Conservation (phyloP, 1,140 invertebrate genomes). For the Tetragnatha versicolor region DNA sequence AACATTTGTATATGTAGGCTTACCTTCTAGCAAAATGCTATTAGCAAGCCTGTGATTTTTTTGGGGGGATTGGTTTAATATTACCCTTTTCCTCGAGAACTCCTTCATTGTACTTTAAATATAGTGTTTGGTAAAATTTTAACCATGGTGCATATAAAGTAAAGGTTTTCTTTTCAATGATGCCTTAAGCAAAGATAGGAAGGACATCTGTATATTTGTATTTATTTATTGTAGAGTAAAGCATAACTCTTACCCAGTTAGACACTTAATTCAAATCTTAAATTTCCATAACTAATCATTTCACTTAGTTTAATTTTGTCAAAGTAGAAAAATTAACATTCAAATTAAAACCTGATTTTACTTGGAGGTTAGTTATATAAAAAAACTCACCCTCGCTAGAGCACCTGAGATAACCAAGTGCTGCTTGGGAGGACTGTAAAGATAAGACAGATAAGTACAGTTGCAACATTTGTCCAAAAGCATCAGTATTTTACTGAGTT, state of each 20-base stretch:
- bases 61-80: not conserved
- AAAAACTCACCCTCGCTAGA: conserved; percentile 66
- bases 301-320: not conserved
- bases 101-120: too few species aligned
- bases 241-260: not conserved
- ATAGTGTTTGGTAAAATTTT: too few species aligned
- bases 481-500: too few species aligned
- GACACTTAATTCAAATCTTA: not conserved
- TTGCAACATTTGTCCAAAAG: too few species aligned
- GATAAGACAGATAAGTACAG: conserved; percentile 29
- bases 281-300: not conserved
- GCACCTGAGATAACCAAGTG: conserved; percentile 78
- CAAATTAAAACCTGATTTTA: not conserved
- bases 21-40: not conserved
- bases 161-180: too few species aligned
- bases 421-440: conserved; percentile 74
- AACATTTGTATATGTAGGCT: not conserved
- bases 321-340: not conserved
- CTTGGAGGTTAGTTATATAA: too few species aligned
- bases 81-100: not conserved
- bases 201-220: not conserved
- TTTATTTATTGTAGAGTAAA: not conserved
- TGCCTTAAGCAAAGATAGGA: too few species aligned
- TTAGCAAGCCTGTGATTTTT: not conserved
- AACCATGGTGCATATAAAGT: too few species aligned